Conservation (phyloP, 2,113 vertebrate species). For the Misgurnus mizolepis region DNA sequence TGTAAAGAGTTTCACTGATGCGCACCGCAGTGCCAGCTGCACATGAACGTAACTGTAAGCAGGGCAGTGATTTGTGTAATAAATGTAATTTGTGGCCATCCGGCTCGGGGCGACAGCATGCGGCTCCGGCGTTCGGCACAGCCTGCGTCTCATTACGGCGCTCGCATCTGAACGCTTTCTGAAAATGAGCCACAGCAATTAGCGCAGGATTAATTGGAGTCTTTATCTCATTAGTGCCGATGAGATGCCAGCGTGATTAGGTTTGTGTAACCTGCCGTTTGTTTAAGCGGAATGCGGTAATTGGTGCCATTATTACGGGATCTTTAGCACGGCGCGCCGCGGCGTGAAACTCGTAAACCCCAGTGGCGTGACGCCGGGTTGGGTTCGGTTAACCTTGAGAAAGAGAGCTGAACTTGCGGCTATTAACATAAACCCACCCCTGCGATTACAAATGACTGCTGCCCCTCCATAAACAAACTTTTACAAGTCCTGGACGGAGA, state of each 20-base stretch:
- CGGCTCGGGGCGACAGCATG: constrained; percentile 75
- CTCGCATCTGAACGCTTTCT: constrained; percentile 95
- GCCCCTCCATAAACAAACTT: constrained; percentile 64
- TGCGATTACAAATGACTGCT: constrained; percentile 62
- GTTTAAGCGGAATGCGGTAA: constrained; percentile 99
- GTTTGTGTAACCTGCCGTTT: constrained; percentile 95
- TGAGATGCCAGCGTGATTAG: constrained; percentile 99
- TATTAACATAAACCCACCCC: constrained; percentile 60
- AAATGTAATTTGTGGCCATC: constrained; percentile 61
- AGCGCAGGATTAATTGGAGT: constrained; percentile 99
- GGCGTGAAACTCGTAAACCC: constrained; percentile 86
- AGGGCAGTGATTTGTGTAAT: constrained; percentile 48
- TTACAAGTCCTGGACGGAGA: constrained; percentile 53
- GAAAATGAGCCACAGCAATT: constrained; percentile 95
- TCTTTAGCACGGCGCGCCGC: constrained; percentile 90
- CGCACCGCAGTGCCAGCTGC: neutral
- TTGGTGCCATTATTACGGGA: constrained; percentile 98
- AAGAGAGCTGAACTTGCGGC: constrained; percentile 58
- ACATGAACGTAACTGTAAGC: constrained; percentile 18
- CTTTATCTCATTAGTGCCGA: constrained; percentile 99
- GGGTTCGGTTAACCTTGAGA: constrained; percentile 75
- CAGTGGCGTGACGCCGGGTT: constrained; percentile 88
- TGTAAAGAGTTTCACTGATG: neutral
- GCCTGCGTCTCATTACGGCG: constrained; percentile 92
- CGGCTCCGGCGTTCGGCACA: constrained; percentile 77